Evolutionary conservation across 2,888 invertebrate genomes (phyloP), one percentile per base, ranked within the genome.

Genomic region (Byasa hedistus): DNA sequence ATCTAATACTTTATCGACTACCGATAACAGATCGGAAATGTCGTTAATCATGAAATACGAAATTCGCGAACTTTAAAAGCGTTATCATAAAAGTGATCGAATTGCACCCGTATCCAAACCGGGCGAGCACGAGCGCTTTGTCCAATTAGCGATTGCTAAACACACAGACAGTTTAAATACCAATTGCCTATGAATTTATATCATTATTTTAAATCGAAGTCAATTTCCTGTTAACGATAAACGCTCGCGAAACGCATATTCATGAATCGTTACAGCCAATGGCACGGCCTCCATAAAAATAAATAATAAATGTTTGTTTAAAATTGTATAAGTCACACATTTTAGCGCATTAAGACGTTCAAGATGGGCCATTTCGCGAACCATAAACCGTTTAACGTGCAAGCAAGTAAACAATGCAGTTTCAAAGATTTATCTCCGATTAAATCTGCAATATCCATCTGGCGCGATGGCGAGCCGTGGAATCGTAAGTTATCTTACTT

Each of bases 81-180:
- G 62, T 63, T 59, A 60, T 65, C 60, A 63, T 68, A 72, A 69
- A 68, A 68, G 63, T 77, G 79, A 73, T 71, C 72, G 75, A 78
- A 78, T 76, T 75, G 70, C 76, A 79, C 75, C 79, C 78, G 74
- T 73, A 71, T 72, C 70, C 71, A 69, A 70, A 74, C 74, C 76
- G 69, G 69, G 70, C 75, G 79, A 78, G 76, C 79, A 77, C 77
- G 77, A 75, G 71, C 68, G 72, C 70, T 77, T 71, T 74, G 74
- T 73, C 75, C 80, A 82, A 84, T 84, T 81, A 82, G 75, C 68
- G 71, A 70, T 80, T 79, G 72, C 72, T 74, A 78, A 79, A 81
- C 76, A 74, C 75, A 73, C 70, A 44, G 44, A 48, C 70, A 72
- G 76, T 74, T 72, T 72, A 64, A 72, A 63, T 72, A 71, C 68